A percentile compares a stretch with the other conserved stretches of the same genome.
Evolutionary conservation across 2,113 vertebrate species (phyloP).

Genomic region (Glaucomys volans): DNA sequence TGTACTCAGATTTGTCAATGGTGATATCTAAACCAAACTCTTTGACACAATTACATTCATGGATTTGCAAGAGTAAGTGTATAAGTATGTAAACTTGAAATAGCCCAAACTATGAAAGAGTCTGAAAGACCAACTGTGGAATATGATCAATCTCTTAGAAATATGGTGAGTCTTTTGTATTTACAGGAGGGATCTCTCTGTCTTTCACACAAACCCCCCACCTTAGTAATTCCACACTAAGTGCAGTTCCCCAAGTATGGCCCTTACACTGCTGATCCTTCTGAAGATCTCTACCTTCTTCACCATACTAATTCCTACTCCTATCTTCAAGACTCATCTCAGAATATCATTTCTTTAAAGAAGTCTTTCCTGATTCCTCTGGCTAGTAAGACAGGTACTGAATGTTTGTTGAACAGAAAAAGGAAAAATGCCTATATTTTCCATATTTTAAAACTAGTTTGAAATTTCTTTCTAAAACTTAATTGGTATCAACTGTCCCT

Average conservation of each 20-base stretch:
- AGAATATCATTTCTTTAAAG: neutral
- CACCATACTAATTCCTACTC: neutral
- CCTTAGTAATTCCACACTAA: neutral
- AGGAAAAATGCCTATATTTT: neutral
- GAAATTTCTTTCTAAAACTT: conserved; percentile 38
- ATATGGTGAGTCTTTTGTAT: neutral
- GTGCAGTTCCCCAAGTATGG: neutral
- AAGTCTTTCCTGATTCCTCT: conserved; percentile 5
- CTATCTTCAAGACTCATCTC: neutral
- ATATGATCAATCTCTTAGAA: conserved; percentile 10
- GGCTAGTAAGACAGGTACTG: neutral
- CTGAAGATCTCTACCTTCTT: neutral
- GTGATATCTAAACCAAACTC: neutral
- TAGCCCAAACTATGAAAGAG: conserved; percentile 36
- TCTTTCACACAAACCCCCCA: neutral
- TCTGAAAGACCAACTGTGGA: neutral
- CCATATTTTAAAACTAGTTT: conserved; percentile 27
- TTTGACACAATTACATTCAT: neutral
- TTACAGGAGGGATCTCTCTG: neutral
- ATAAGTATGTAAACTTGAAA: conserved; percentile 23
- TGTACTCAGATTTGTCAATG: neutral
- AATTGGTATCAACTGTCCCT: neutral
- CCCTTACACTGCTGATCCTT: neutral
- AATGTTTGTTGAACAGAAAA: neutral
- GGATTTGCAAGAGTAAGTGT: neutral